Evolutionary conservation across 1,140 invertebrate species (phyloP).

Genomic region (Penaeus japonicus): DNA sequence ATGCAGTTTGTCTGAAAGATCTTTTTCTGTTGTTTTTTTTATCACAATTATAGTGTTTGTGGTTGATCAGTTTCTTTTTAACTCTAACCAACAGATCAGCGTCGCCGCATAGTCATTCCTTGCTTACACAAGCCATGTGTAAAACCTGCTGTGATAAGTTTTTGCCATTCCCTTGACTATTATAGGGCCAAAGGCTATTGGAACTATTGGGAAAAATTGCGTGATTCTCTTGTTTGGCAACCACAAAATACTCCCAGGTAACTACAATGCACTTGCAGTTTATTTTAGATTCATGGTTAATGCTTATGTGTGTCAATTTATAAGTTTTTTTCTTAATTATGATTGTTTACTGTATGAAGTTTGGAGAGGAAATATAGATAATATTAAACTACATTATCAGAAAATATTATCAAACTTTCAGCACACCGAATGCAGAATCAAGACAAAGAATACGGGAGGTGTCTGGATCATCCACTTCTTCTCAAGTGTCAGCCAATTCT

Average conservation of each 20-base stretch:
- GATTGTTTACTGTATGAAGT: too few relatives aligned
- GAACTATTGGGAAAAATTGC: constrained; percentile 58
- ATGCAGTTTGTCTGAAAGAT: too few relatives aligned
- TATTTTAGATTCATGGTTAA: too few relatives aligned
- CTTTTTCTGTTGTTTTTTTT: neutral
- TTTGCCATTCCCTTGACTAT: constrained; percentile 57
- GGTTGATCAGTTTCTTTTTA: neutral
- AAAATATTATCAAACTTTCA: neutral
- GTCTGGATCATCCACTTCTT: constrained; percentile 24
- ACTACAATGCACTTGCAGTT: neutral
- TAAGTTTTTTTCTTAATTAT: too few relatives aligned
- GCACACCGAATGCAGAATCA: neutral
- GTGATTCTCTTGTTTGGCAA: constrained; percentile 45
- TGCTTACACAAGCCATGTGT: constrained; percentile 49
- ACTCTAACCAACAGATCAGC: constrained; percentile 37
- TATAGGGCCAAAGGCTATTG: constrained; percentile 53
- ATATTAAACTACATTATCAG: neutral
- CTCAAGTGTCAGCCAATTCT: neutral
- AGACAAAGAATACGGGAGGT: constrained; percentile 32
- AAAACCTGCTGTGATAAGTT: constrained; percentile 50
- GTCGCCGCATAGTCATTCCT: constrained; percentile 54
- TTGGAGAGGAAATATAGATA: neutral
- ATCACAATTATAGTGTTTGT: neutral
- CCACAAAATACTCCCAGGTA: constrained; percentile 16
- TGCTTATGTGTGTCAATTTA: neutral